Base-by-base conservation (phyloP, 2,113 vertebrate genomes). In the Panurus biarmicus region DNA sequence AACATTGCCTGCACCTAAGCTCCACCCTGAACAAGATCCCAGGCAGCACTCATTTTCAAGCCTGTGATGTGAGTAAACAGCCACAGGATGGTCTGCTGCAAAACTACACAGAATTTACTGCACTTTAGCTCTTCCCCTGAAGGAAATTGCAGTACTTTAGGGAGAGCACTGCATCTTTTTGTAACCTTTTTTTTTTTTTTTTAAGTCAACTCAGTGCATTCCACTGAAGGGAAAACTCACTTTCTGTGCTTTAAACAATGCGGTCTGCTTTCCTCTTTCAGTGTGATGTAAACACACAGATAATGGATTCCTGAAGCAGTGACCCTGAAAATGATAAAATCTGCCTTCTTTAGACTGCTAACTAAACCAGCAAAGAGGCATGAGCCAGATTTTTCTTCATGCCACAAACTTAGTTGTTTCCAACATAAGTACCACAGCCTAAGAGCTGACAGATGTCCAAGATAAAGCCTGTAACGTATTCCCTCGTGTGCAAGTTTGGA, bases 1-100 rank as follows among this genome's bases (percentile, higher is more conserved):
- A 95, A 95, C 66, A 81, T 54, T 97, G 98, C 97, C 97, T 96
- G 96, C 57, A 89, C 60, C 67, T 65, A 85, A 87, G 57, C 89
- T 92, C 97, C 97, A 95, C 96, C 93, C 94, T 75, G 76, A 93
- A 75, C 54, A 44, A 73, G 57, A 93, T n/a, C 53, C 64, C 45
- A 18, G 75, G n/a, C 70, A 93, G 74, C 58, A 85, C 64, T 85
- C 14, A 17, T 64, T 90, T 82, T 77, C 58, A 67, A 90, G 51
- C 44, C 93, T 78, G 60, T 70, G 69, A 42, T 14, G 22, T 28
- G 56, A 95, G 57, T 67, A 95, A 90, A 95, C 47, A 89, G 90
- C 96, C 80, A 79, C 4, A n/a, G 71, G 81, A 75, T 36, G 71
- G 40, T 53, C 51, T 84, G 12, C 36, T 74, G 42, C 54, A 71